Evolutionary conservation across 2,113 vertebrate genomes (phyloP), one percentile per base, ranked within the genome.

Genomic region (Epinephelus fuscoguttatus): DNA sequence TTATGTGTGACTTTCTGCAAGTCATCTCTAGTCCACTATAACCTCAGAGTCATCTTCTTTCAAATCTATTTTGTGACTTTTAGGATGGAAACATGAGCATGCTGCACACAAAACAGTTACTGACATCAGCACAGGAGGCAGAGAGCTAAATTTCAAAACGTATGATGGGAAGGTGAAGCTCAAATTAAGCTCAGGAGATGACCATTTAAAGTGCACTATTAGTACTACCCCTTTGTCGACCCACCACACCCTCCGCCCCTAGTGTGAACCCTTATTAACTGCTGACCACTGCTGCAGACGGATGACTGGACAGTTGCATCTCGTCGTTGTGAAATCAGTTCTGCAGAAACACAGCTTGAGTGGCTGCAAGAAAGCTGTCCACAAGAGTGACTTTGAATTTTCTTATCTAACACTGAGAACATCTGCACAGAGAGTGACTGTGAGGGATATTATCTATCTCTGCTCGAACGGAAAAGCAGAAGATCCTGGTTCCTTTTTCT

Each of bases 301-400:
- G 47, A 83, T 92, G 88, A 92, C 77, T 87, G 79, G 78, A 81
- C 81, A 56, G 23, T 78, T 75, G 66, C 75, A 62, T 50, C 52
- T 86, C 74, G 55, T 49, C 21, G 33, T 93, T 94, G 93, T 88
- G 90, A 94, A 95, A 95, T 94, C 94, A 93, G 86, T 94, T 95
- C 84, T 92, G 67, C 75, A 91, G 91, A 93, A 94, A 89, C 52
- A 56, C 25, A 91, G 88, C 80, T 89, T 86, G 67, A 89, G 19
- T 11, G 6, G 21, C 33, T 30, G 49, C 10, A 4, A 75, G 30
- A 25, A 23, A 70, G 55, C 70, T 42, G n/a, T 84, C 73, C 75
- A 78, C 71, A 81, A 55, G 75, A 75, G 90, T 94, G 93, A 94
- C 92, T 89, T 63, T 80, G 88, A 83, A 80, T 87, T 92, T 90